phyloP scores from a whole-genome alignment of 2,888 invertebrate genomes.

The Cabera pusaria region DNA sequence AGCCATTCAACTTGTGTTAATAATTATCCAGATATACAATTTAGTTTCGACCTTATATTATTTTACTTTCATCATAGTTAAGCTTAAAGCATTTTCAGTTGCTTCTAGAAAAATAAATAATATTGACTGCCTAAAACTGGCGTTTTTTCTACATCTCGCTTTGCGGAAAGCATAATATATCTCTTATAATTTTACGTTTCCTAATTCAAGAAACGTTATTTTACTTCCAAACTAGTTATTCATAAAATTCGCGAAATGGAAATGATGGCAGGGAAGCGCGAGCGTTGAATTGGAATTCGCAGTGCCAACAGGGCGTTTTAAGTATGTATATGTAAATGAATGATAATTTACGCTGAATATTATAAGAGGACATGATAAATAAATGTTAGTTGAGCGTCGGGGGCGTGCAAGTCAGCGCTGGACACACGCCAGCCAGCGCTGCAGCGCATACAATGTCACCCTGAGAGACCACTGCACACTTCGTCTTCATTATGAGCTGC shows the following conservation, averaged over 20 bases:
- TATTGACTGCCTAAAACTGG: not conserved
- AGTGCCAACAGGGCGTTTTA: slow-evolving; percentile 37
- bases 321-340: slow-evolving; percentile 41
- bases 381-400: slow-evolving; percentile 47
- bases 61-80: too few species aligned
- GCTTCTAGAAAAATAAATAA: too few species aligned
- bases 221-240: slow-evolving; percentile 21
- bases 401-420: slow-evolving; percentile 40
- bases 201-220: slow-evolving; percentile 11
- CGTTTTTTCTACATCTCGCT: not conserved
- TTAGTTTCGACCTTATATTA: too few species aligned
- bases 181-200: not conserved
- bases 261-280: slow-evolving; percentile 25
- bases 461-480: slow-evolving; percentile 46
- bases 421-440: slow-evolving; percentile 50
- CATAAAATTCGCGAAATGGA: slow-evolving; percentile 23
- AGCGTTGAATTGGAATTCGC: slow-evolving; percentile 28
- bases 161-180: not conserved
- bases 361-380: slow-evolving; percentile 43
- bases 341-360: slow-evolving; percentile 44
- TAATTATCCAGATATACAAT: too few species aligned
- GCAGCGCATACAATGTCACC: slow-evolving; percentile 34
- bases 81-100: too few species aligned
- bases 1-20: too few species aligned
- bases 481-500: slow-evolving; percentile 54